phyloP scores from a whole-genome alignment of 2,888 invertebrate species.

The Rhagium mordax region DNA sequence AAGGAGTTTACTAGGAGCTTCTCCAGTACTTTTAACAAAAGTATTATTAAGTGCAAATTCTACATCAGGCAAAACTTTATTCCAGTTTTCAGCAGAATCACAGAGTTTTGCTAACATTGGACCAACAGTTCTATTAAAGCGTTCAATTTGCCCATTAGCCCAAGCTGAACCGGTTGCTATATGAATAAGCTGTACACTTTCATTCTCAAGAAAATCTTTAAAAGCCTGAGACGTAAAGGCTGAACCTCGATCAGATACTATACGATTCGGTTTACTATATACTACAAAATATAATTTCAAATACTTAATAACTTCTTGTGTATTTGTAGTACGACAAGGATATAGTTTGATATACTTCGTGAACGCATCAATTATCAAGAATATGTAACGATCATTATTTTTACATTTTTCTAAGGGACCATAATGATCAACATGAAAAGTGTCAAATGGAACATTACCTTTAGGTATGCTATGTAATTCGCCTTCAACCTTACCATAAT shows the following conservation, averaged over 20 bases:
- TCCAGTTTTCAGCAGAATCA: slow-evolving; percentile 47
- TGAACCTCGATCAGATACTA: slow-evolving; percentile 53
- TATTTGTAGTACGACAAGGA: slow-evolving; percentile 39
- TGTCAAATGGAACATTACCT: slow-evolving; percentile 52
- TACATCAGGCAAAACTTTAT: slow-evolving; percentile 30
- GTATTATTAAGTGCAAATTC: slow-evolving; percentile 42
- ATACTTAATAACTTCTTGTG: slow-evolving; percentile 48
- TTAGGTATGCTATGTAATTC: slow-evolving; percentile 53
- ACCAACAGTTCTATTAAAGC: slow-evolving; percentile 45
- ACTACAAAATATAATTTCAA: slow-evolving; percentile 48
- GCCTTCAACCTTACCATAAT: slow-evolving; percentile 44
- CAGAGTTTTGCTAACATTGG: slow-evolving; percentile 51
- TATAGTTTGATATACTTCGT: slow-evolving; percentile 57
- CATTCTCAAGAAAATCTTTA: slow-evolving; percentile 44
- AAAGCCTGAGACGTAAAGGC: slow-evolving; percentile 51
- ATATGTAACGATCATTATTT: slow-evolving; percentile 50
- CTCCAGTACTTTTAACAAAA: slow-evolving; percentile 23
- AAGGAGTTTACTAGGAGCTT: slow-evolving; percentile 36
- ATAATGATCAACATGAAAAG: slow-evolving; percentile 57
- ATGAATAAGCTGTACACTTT: slow-evolving; percentile 50
- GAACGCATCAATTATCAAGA: slow-evolving; percentile 57
- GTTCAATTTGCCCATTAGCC: slow-evolving; percentile 38
- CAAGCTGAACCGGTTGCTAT: slow-evolving; percentile 45
- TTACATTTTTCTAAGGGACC: slow-evolving; percentile 49
- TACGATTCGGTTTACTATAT: slow-evolving; percentile 51